Evolutionary conservation across 2,888 invertebrate species (phyloP), one percentile per base, ranked within the genome.

Genomic region (Amaurobius ferox): DNA sequence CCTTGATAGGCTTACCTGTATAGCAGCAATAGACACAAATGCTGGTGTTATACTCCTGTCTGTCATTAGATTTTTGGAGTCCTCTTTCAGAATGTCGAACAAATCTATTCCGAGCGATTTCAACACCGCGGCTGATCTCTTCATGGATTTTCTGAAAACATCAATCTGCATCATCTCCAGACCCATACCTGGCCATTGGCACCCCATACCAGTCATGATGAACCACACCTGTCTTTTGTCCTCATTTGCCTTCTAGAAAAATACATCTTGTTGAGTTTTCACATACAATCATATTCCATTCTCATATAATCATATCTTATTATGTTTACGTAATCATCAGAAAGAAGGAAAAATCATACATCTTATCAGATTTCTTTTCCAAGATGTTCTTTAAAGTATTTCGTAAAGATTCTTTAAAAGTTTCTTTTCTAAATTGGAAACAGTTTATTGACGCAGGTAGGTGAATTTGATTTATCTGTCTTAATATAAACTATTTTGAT

Each of bases 181-280:
- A 11, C 77, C 86, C 86, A 86, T 86, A 13, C 86, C 86, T 5
- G 74, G 64, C 86, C 86, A 86, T 32, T 86, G 86, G 26, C 80
- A 80, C 6, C 87, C 87, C 98, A 99, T 98, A 86, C 99, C 99
- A 62, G 97, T 95, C 92, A 97, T 98, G 88, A 99, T 94, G 92
- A 94, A 98, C 97, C 98, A 99, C 78, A 98, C 92, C 0, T 16
- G 96, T 94, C 88, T 94, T 93, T 16, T 93, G 70, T n/a, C 89
- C 44, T 44, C 44, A 48, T 48, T 48, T 76, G 72, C 83, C 9
- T 85, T 72, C n/a, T n/a, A n/a, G n/a, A n/a, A n/a, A n/a, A n/a
- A n/a, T n/a, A n/a, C n/a, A n/a, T n/a, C n/a, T n/a, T n/a, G n/a
- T n/a, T n/a, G n/a, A n/a, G n/a, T n/a, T n/a, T n/a, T n/a, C n/a